Evolutionary conservation across 1,140 invertebrate genomes (phyloP), one percentile per base, ranked within the genome.

Genomic region (Cephus cinctus): DNA sequence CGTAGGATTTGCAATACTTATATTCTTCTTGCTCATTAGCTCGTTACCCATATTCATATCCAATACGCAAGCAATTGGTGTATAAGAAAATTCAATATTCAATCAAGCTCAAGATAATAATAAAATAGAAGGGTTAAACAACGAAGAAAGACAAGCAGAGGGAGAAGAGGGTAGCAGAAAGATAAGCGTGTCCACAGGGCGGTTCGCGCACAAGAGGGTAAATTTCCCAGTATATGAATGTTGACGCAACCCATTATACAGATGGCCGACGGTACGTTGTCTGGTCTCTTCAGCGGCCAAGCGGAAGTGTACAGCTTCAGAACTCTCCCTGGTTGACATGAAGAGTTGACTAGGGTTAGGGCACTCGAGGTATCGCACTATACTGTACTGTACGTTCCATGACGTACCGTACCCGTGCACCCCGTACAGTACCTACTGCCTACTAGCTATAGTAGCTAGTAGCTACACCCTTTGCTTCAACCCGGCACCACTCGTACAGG

Each of bases 211-310:
- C n/a, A n/a, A n/a, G n/a, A n/a, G n/a, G n/a, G n/a, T n/a, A n/a
- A n/a, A n/a, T n/a, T n/a, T n/a, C n/a, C n/a, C n/a, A n/a, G n/a
- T n/a, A n/a, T n/a, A n/a, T n/a, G 45, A 40, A 56, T 63, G 59
- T 63, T 63, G 61, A 57, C 61, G 47, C 16, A 63, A 63, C 58
- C 52, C 48, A 62, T 63, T 59, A 63, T 57, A 52, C 59, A 50
- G 59, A 43, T 56, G 55, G 59, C 49, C 59, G 53, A 47, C 43
- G 54, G 50, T 35, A 51, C 47, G 40, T 50, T 46, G 47, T 46
- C 42, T 48, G 47, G 47, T 58, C 42, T 40, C 43, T 35, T 56
- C n/a, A 16, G 3, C 31, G 22, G 36, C 18, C 38, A 35, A 36
- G 27, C 32, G 19, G 43, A 45, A 31, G 43, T 31, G 18, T 41